phyloP scores from a whole-genome alignment of 2,888 invertebrate genomes.

The Pseudococcus jackbeardsleyi region DNA sequence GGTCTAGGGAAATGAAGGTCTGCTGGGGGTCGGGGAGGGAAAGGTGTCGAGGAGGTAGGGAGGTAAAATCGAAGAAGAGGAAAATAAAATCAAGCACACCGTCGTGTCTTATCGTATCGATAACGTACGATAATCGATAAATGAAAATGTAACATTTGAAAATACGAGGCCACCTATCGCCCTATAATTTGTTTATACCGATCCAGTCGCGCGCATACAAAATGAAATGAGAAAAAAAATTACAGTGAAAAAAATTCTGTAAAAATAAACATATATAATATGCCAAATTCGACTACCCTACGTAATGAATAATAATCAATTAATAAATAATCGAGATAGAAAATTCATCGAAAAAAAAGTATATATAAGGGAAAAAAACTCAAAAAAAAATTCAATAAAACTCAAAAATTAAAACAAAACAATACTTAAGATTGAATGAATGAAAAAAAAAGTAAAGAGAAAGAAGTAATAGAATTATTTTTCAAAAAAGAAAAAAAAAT shows the following conservation, averaged over 20 bases:
- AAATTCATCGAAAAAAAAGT: slow-evolving; percentile 17
- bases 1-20: background rate
- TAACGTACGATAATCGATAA: background rate
- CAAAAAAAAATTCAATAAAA: background rate
- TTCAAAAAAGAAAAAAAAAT: slow-evolving; percentile 24
- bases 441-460: slow-evolving; percentile 43
- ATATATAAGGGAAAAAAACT: background rate
- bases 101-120: background rate
- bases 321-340: slow-evolving; percentile 24
- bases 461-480: background rate
- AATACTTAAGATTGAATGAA: slow-evolving; percentile 35
- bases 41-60: background rate
- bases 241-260: slow-evolving; percentile 19
- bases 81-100: background rate
- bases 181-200: background rate
- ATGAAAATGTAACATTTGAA: slow-evolving; percentile 5
- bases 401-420: slow-evolving; percentile 17
- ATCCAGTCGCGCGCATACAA: slow-evolving; percentile 9
- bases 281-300: slow-evolving; percentile 27
- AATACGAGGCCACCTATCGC: slow-evolving; percentile 4
- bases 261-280: slow-evolving; percentile 24
- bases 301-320: slow-evolving; percentile 6
- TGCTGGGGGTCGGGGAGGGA: background rate
- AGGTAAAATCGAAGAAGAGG: background rate
- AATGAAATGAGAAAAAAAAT: slow-evolving; percentile 30